Base-by-base conservation (phyloP, 2,888 invertebrate species). In the Clostera curtula region DNA sequence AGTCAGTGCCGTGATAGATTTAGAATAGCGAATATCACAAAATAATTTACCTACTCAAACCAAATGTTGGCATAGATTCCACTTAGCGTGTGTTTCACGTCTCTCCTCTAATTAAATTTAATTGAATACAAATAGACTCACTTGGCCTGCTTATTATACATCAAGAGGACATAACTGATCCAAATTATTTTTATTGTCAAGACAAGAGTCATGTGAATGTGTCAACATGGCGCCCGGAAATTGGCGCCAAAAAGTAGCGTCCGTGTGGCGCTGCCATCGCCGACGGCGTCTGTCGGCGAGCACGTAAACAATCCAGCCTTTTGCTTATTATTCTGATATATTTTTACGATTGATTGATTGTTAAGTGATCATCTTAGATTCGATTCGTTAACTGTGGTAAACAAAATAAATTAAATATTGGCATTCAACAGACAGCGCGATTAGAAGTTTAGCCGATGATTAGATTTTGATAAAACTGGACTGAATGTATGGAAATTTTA, bases 121-220 rank as follows among this genome's bases (percentile, higher is more conserved):
- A 7, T 12, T 11, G 12, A 1, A 11, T 20, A 15, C 20, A n/a
- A 20, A 20, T 20, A 11, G 26, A 25, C 24, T 19, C 23, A 12
- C 20, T n/a, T 9, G 7, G 12, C 31, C 29, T 43, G 45, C 48
- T 50, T 49, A 51, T 54, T 42, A 52, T 46, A 50, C 45, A 49
- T 45, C 47, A 56, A 53, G 44, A 44, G 32, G 43, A 37, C 40
- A 48, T 49, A 55, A 49, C 49, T 33, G 38, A 54, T 62, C 50
- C 54, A 55, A 73, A 73, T 71, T 70, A 66, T 72, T 71, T 74
- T 68, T 63, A 73, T 66, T 68, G 65, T 66, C 68, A 59, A 61
- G 62, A 66, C 68, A 59, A 61, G 62, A 65, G 69, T 67, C 65
- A 69, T 69, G 60, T 63, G 68, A 54, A 65, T 61, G 68, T 65